Base-by-base conservation (phyloP, 2,888 invertebrate species). In the Pemphredon lugubris region DNA sequence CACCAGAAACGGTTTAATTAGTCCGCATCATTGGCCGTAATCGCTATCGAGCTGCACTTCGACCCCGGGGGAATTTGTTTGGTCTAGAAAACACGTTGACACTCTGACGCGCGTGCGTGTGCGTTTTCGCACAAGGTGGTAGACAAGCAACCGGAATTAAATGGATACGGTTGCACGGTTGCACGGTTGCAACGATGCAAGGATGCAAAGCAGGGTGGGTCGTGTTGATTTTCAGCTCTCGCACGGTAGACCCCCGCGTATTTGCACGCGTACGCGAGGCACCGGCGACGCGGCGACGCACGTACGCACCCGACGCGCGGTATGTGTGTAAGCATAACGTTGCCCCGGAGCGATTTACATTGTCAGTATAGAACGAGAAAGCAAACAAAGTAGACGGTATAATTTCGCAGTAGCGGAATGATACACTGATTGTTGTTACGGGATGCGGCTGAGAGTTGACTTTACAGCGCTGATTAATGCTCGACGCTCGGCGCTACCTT, bases 201-300 rank as follows among this genome's bases (percentile, higher is more conserved):
- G 53, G 53, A 66, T 42, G 60, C 61, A 60, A 72, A 63, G 39
- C 59, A 63, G 39, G 57, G 54, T 51, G 30, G 32, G 32, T 30
- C 40, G 44, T 80, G 73, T 78, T 80, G 78, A 78, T 73, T 75
- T 80, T 73, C 73, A 63, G 53, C 61, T 58, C 34, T 44, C 61
- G 68, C 40, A 14, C 34, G 37, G 16, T 7, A 40, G 23, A 39
- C 39, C 44, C 32, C 44, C 32, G 55, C 53, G 59, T 65, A 70
- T 79, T 73, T 81, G 66, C 37, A 44, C 50, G 58, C 18, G n/a
- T n/a, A 30, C 32, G 42, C 70, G 47, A 37, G n/a, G 23, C 55
- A 65, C 44, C 30, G 48, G 34, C 65, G n/a, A 45, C 48, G 51
- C 51, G 23, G 54, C 7, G n/a, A 44, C 44, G 50, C 57, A 58